Conservation (phyloP, 2,797 vertebrate species). For the Menidia menidia region DNA sequence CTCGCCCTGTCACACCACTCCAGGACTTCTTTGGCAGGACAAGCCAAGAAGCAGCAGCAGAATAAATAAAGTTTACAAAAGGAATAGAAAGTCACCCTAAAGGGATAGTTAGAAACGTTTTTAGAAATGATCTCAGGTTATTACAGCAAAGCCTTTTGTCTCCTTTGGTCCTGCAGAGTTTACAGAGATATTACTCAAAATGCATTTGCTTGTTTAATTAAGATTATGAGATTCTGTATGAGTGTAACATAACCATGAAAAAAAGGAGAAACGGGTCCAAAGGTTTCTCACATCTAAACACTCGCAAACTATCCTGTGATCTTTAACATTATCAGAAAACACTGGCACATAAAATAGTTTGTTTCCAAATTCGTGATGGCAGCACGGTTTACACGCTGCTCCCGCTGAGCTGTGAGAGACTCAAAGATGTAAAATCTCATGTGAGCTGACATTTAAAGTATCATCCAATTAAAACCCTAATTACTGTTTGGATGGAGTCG, state of each 20-base stretch:
- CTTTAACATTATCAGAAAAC: not conserved
- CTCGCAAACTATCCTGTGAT: not conserved
- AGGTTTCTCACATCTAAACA: too few relatives aligned
- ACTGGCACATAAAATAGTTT: slow-evolving; percentile 1
- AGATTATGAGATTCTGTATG: too few relatives aligned
- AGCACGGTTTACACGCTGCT: not conserved
- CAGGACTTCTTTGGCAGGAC: not conserved
- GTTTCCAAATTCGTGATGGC: not conserved
- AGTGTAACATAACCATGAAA: too few relatives aligned
- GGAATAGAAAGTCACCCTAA: not conserved
- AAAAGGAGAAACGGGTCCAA: too few relatives aligned
- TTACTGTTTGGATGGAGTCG: slow-evolving; percentile 22
- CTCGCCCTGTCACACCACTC: too few relatives aligned
- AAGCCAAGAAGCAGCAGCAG: not conserved
- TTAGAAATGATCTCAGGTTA: too few relatives aligned
- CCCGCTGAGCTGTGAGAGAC: not conserved
- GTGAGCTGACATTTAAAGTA: slow-evolving; percentile 23
- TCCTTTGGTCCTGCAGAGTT: too few relatives aligned
- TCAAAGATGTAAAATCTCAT: slow-evolving; percentile 17
- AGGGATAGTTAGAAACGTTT: not conserved
- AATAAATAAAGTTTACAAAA: not conserved
- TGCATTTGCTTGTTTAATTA: too few relatives aligned
- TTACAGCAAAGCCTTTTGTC: too few relatives aligned
- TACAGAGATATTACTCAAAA: too few relatives aligned
- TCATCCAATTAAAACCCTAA: slow-evolving; percentile 43